Conservation (phyloP, 2,113 vertebrate genomes). For the Carollia perspicillata region DNA sequence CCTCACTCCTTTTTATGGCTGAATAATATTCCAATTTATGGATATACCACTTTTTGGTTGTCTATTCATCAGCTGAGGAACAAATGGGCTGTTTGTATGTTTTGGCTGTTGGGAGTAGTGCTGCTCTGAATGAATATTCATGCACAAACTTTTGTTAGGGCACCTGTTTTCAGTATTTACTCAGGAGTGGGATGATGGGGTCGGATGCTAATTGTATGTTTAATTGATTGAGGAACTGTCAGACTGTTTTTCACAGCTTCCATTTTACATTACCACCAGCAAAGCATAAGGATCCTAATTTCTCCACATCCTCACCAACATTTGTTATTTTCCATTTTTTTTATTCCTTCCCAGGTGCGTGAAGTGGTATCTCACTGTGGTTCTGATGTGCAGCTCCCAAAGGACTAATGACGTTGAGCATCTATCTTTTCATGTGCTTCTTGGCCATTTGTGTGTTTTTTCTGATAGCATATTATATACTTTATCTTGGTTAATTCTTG, state of each 20-base stretch:
- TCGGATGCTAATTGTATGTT: neutral
- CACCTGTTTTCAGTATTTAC: neutral
- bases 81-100: neutral
- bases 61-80: neutral
- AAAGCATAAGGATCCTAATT: neutral
- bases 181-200: neutral
- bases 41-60: neutral
- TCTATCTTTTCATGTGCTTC: neutral
- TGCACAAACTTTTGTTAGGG: neutral
- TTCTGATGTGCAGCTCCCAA: neutral
- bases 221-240: neutral
- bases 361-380: neutral
- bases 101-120: neutral
- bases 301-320: neutral
- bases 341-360: neutral
- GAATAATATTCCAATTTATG: neutral
- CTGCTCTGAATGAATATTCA: neutral
- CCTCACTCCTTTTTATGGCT: neutral
- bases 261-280: neutral
- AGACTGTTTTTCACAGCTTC: neutral
- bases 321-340: neutral
- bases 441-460: neutral
- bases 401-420: neutral
- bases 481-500: neutral
- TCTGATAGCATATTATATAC: neutral